Conservation (phyloP, 2,113 vertebrate species). For the Todiramphus saurophagus region DNA sequence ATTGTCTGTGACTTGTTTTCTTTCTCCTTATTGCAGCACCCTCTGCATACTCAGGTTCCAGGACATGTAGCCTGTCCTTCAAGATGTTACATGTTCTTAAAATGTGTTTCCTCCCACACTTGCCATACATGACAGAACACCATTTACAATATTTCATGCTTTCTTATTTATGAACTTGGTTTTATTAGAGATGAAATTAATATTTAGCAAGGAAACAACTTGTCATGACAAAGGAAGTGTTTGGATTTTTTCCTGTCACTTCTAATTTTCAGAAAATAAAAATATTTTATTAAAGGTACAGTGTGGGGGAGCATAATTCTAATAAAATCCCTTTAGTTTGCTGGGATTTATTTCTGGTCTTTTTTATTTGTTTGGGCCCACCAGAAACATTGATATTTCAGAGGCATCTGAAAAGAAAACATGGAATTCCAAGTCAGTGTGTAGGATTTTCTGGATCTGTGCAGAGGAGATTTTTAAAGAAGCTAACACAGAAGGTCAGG, state of each 20-base stretch:
- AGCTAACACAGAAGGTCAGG: background rate
- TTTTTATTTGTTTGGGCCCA: background rate
- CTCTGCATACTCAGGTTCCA: background rate
- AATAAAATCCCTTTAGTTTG: background rate
- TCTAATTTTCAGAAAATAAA: background rate
- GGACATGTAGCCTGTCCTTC: background rate
- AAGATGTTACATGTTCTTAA: background rate
- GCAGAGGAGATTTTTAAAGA: background rate
- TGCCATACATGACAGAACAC: background rate
- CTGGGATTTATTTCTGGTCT: background rate
- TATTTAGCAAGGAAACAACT: background rate
- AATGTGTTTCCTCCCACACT: background rate
- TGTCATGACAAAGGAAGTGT: background rate
- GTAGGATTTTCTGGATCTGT: background rate
- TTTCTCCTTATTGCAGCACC: background rate
- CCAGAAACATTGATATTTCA: background rate
- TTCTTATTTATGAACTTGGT: background rate
- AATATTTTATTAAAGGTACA: background rate
- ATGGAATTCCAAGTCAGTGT: background rate
- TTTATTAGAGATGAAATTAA: background rate
- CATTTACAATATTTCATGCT: background rate
- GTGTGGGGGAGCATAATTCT: background rate
- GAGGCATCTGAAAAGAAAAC: background rate
- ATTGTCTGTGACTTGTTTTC: background rate
- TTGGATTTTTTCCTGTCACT: background rate